Evolutionary conservation across 2,888 invertebrate species (phyloP).

Genomic region (Melanargia galathea): DNA sequence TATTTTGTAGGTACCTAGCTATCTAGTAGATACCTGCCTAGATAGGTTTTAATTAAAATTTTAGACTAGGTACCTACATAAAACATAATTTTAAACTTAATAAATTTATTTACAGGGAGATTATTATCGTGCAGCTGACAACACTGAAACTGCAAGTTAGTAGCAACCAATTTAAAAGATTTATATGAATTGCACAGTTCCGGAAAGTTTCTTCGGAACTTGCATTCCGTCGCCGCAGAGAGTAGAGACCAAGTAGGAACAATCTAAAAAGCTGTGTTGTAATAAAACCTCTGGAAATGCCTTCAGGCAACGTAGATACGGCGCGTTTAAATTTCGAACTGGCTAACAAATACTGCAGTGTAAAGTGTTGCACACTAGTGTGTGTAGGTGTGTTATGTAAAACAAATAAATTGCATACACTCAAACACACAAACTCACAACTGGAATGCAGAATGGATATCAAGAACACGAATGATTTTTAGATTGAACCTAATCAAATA

Average conservation of each 20-base stretch:
- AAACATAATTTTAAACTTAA: background rate
- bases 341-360: constrained; percentile 11
- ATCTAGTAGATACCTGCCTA: background rate
- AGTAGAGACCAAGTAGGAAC: constrained; percentile 1
- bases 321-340: constrained; percentile 8
- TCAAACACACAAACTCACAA: background rate
- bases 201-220: constrained; percentile 6
- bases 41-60: background rate
- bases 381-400: background rate
- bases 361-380: background rate
- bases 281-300: constrained; percentile 19
- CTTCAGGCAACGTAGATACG: constrained; percentile 15
- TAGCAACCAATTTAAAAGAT: background rate
- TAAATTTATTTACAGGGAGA: background rate
- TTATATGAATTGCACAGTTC: background rate
- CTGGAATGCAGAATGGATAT: background rate
- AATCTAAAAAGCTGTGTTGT: constrained; percentile 14
- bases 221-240: constrained; percentile 3
- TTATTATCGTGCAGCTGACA: background rate
- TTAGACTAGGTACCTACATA: too few relatives aligned
- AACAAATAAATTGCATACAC: constrained; percentile 11
- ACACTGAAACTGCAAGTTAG: constrained; percentile 14
- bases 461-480: too few relatives aligned
- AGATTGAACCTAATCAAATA: too few relatives aligned
- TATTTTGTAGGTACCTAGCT: too few relatives aligned